These are phyloP conservation scores for Loriculus beryllinus DNA, from an alignment of 2,797 vertebrate species.

Conservation along the genomic window DNA sequence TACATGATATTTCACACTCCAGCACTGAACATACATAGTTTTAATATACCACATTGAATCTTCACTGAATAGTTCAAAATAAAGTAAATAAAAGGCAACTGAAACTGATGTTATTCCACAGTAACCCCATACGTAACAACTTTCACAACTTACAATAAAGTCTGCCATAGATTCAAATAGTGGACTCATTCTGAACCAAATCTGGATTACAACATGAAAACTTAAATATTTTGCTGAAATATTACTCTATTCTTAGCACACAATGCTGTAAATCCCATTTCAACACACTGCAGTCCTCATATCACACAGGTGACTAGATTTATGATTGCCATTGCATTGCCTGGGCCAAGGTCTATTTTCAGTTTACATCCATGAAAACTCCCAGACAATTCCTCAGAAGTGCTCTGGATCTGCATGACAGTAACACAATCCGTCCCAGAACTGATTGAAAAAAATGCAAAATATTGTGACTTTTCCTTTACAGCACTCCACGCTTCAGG, in stretches of 20 bases:
- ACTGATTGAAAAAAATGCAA: background rate
- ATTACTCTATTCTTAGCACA: background rate
- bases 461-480: conserved; percentile 15
- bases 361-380: background rate
- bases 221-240: background rate
- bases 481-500: background rate
- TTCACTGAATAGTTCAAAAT: background rate
- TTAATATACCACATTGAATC: background rate
- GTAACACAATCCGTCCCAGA: conserved; percentile 2
- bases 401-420: background rate
- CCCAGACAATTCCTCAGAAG: background rate
- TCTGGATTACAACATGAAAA: background rate
- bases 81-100: background rate
- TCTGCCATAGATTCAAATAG: background rate
- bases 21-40: background rate
- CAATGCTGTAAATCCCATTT: background rate
- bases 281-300: background rate
- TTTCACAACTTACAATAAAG: background rate
- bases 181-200: background rate
- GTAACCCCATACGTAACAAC: background rate
- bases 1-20: background rate
- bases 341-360: background rate
- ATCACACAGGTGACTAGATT: conserved; percentile 1
- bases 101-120: background rate
- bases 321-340: background rate